A percentile compares a stretch with the other conserved stretches of the same genome.
Evolutionary conservation across 2,113 vertebrate species (phyloP).

Genomic region (Origma solitaria): DNA sequence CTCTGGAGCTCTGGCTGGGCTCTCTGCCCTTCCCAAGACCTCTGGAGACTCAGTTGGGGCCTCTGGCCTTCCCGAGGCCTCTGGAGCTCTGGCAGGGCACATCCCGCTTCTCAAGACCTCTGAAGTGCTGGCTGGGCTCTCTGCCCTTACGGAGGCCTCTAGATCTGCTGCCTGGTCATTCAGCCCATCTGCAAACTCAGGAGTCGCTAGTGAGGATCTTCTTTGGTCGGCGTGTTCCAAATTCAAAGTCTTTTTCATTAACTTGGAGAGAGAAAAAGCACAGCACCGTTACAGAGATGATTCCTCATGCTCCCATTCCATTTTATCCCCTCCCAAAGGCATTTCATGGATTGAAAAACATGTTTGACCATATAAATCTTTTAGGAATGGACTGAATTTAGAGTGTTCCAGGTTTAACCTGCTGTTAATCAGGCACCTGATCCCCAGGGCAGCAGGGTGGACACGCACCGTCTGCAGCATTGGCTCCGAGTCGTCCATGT

Average conservation of each 20-base stretch:
- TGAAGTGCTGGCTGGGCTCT: background rate
- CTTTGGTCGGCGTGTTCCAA: background rate
- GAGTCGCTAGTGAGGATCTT: fast-evolving
- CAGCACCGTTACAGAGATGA: background rate
- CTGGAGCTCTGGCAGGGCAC: background rate
- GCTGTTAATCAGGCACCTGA: background rate
- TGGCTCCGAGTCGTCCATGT: conserved; percentile 68
- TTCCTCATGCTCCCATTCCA: background rate
- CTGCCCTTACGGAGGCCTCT: background rate
- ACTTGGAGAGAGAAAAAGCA: conserved; percentile 36
- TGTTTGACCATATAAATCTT: fast-evolving
- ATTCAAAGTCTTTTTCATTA: conserved; percentile 56
- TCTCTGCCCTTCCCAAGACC: background rate
- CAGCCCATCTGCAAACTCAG: background rate
- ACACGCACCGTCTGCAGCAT: conserved; percentile 77
- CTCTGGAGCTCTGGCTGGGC: background rate
- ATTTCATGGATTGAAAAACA: fast-evolving
- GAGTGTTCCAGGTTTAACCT: background rate
- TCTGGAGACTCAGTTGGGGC: background rate
- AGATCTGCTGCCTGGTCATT: background rate
- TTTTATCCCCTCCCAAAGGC: background rate
- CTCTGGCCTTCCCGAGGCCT: fast-evolving
- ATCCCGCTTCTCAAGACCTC: fast-evolving
- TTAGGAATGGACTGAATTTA: fast-evolving
- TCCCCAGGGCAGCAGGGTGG: background rate